phyloP scores from a whole-genome alignment of 2,113 vertebrate genomes.

The Rhodinocichla rosea region DNA sequence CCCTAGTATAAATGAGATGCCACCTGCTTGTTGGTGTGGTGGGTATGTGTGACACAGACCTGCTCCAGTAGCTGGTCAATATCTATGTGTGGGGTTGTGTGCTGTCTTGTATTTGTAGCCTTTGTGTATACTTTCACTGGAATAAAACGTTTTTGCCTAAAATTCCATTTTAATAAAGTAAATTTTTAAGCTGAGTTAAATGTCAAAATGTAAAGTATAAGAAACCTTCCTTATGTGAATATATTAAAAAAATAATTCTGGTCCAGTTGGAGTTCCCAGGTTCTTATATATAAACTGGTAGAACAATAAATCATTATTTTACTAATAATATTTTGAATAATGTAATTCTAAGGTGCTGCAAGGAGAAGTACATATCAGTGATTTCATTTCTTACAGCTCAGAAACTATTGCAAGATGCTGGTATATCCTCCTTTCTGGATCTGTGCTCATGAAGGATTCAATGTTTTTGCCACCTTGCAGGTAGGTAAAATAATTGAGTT shows the following conservation, averaged over 20 bases:
- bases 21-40: background rate
- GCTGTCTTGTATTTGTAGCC: background rate
- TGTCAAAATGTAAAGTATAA: background rate
- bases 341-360: background rate
- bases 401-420: slow-evolving; percentile 91
- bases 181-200: background rate
- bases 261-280: background rate
- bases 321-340: background rate
- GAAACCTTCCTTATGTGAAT: background rate
- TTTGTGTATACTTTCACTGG: background rate
- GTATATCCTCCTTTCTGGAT: slow-evolving; percentile 96
- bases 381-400: slow-evolving; percentile 75
- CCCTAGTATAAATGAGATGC: background rate
- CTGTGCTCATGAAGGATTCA: slow-evolving; percentile 93
- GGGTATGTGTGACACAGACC: background rate
- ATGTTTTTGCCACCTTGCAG: slow-evolving; percentile 95
- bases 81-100: background rate
- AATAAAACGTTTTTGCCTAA: background rate
- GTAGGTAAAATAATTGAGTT: slow-evolving; percentile 73
- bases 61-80: background rate
- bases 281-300: background rate
- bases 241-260: background rate
- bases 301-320: background rate
- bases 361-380: background rate
- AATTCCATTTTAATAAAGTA: background rate